Percentiles rank a stretch among this genome's conserved stretches.
These are phyloP conservation scores for Leptopilina clavipes DNA, from an alignment of 1,140 invertebrate genomes.

Conservation along the genomic window DNA sequence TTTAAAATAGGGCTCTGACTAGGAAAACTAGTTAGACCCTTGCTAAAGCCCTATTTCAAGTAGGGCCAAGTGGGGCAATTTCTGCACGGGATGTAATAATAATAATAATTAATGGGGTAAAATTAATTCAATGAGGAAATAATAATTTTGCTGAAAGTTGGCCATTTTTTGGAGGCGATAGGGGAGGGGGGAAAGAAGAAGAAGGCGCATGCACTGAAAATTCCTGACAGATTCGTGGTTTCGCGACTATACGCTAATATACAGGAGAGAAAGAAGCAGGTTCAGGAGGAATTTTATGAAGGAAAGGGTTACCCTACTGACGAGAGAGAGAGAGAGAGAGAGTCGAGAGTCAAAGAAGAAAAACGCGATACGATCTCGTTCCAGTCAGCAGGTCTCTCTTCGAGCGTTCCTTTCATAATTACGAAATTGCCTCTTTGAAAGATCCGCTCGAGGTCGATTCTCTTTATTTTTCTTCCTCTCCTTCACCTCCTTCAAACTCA, in stretches of 20 bases:
- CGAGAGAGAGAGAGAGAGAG: conserved; percentile 35
- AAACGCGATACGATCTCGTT: conserved; percentile 58
- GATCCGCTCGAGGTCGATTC: conserved; percentile 53
- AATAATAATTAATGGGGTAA: no score
- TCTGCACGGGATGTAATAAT: no score
- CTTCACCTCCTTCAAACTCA: conserved; percentile 2
- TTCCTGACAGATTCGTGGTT: conserved; percentile 43
- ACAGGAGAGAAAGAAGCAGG: conserved; percentile 42
- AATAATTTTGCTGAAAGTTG: no score
- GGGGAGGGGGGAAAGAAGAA: no score
- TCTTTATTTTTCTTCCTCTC: conserved; percentile 40
- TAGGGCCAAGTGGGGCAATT: no score
- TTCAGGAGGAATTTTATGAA: conserved; percentile 55
- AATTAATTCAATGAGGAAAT: no score
- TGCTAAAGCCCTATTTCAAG: no score
- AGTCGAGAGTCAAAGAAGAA: conserved; percentile 54
- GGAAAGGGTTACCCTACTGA: conserved; percentile 53
- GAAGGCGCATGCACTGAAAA: neutral
- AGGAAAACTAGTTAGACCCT: no score
- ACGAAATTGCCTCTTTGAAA: conserved; percentile 62
- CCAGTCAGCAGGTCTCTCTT: conserved; percentile 54
- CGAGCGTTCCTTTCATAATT: conserved; percentile 60
- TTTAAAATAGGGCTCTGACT: no score
- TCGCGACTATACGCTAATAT: conserved; percentile 43
- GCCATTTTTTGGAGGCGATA: no score